These are phyloP conservation scores for Tetropium fuscum DNA, from an alignment of 2,888 invertebrate species.

Conservation along the genomic window DNA sequence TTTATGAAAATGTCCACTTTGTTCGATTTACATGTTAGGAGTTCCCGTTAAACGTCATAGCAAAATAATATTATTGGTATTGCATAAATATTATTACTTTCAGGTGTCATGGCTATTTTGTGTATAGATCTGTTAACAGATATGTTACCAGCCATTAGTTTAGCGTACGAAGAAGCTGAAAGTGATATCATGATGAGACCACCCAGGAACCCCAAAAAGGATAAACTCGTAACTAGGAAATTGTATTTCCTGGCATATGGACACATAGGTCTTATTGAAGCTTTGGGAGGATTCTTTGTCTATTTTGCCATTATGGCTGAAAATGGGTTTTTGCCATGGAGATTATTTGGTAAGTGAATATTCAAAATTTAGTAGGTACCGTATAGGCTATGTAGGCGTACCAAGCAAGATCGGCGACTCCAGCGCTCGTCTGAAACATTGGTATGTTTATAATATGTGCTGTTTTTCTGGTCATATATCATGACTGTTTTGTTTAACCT, in stretches of 20 bases:
- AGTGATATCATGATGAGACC: conserved; percentile 80
- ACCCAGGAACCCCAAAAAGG: conserved; percentile 69
- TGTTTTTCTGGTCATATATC: too few species aligned
- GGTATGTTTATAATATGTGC: too few species aligned
- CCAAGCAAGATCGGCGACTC: too few species aligned
- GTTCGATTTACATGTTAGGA: too few species aligned
- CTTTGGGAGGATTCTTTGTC: conserved; percentile 86
- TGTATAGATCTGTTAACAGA: conserved; percentile 86
- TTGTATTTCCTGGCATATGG: conserved; percentile 86
- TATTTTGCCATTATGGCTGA: conserved; percentile 90
- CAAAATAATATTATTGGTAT: too few species aligned
- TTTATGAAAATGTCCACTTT: too few species aligned
- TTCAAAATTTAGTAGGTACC: too few species aligned
- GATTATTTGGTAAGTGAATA: conserved; percentile 68
- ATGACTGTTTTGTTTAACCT: too few species aligned
- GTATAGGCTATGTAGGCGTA: too few species aligned
- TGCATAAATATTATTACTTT: too few species aligned
- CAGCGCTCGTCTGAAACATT: too few species aligned
- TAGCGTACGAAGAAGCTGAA: conserved; percentile 84
- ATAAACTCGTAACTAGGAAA: conserved; percentile 71
- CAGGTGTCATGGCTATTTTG: conserved; percentile 72
- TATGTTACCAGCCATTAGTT: conserved; percentile 83
- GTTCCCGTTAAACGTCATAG: too few species aligned
- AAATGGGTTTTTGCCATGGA: conserved; percentile 81
- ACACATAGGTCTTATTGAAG: conserved; percentile 89